Base-by-base conservation (phyloP, 2,797 vertebrate species). In the Gorsachius magnificus region DNA sequence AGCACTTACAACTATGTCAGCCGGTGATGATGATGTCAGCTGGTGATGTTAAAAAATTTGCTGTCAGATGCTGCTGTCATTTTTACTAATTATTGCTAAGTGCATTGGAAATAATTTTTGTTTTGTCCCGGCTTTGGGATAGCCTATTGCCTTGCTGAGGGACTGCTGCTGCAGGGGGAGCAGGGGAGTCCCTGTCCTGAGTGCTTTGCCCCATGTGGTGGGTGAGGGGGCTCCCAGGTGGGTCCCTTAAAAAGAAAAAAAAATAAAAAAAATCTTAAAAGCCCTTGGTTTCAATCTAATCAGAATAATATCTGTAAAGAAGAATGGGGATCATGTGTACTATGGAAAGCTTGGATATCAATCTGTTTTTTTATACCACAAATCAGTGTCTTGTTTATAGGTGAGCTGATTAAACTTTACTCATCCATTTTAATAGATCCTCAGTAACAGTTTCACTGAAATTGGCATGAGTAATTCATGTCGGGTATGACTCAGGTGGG, bases 181-280 rank as follows among this genome's bases (percentile, higher is more conserved):
- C n/a, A 25, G 60, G n/a, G 28, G 8, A 18, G 16, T 11, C 33
- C 20, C 18, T 78, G 64, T 61, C 8, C 43, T 0, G 2, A 16
- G 50, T 1, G 2, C 63, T 19, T 51, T 10, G 3, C 13, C 35
- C 35, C 16, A 0, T 0, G 1, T 0, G 5, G 33, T 1, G 2
- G 12, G 20, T 33, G 12, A 29, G 38, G 45, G 29, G 29, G 20
- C 1, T 50, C 6, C 46, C 26, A 16, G 48, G 21, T 41, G 13
- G 41, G 41, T 14, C 14, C 41, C 41, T 15, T 41, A 14, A 41
- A 41, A 41, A 41, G 15, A 41, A 41, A 41, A 41, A 41, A 41
- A 41, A 41, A 41, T 13, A 41, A 41, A 41, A 41, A 41, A 41
- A 41, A 41, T n/a, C 9, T 28, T 36, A 8, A n/a, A 72, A 83